Evolutionary conservation across 1,140 invertebrate genomes (phyloP), one percentile per base, ranked within the genome.

Genomic region (Coenobita brevimanus): DNA sequence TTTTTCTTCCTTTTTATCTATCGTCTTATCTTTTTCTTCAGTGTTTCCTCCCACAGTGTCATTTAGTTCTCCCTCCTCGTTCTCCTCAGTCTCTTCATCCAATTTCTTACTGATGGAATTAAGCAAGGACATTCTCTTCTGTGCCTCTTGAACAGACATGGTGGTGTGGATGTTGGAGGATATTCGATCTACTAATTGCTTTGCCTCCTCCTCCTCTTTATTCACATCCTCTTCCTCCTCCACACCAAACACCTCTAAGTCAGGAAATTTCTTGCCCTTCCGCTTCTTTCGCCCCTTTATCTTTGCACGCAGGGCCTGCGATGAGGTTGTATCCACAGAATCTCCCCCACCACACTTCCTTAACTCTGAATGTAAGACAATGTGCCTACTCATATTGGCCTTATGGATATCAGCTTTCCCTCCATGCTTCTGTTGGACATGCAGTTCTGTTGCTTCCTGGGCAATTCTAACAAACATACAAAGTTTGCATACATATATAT

Each of bases 391-490:
- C 93, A 94, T 93, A 82, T 93, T 93, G n/a, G 94, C 93, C 73
- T 93, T 94, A 1, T 93, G 79, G 8, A 94, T 93, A 8, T 93
- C 88, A 50, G 90, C 87, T n/a, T 91, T 90, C 27, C 92, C 91
- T 1, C 84, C 91, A 90, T 95, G 95, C 90, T 94, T 93, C 0
- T 91, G 91, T 50, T 94, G 92, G 1, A 95, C 91, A 90, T 96
- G 95, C 0, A 92, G 92, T 90, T 94, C 93, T 0, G 96, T 92
- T 88, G 94, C 94, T 69, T 93, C 92, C 62, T 94, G 91, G 1
- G 94, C 93, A 57, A 96, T 91, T 92, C 96, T 95, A 1, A 95
- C 94, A 91, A 94, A 96, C 91, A 95, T 94, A 90, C 96, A 96
- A 62, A 93, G 92, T 0, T 93, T 92, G 91, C 95, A 96, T 0